These are phyloP conservation scores for Geothlypis trichas DNA, from an alignment of 2,113 vertebrate genomes.

Conservation along the genomic window DNA sequence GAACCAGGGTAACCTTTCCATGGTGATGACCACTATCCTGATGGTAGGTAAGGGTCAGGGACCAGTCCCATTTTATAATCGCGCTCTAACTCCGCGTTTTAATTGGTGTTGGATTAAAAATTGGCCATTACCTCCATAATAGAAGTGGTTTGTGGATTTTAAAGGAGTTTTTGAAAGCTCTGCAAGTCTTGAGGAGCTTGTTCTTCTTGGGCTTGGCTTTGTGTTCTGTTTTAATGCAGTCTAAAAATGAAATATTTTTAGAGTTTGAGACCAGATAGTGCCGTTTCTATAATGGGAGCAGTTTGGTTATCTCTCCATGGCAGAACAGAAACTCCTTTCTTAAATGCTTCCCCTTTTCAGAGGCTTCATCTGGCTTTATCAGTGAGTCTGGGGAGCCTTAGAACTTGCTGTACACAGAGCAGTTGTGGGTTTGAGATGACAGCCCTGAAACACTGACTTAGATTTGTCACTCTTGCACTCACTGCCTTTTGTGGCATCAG, in stretches of 20 bases:
- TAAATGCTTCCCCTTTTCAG: background rate
- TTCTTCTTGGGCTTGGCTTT: conserved; percentile 20
- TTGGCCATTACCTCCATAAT: background rate
- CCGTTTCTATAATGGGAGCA: background rate
- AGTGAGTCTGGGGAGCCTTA: background rate
- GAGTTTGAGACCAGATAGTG: conserved; percentile 7
- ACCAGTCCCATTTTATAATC: conserved; percentile 43
- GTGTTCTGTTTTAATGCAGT: background rate
- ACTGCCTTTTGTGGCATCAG: background rate
- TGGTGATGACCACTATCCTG: conserved; percentile 69
- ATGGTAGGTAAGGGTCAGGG: conserved; percentile 72
- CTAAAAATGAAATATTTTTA: background rate
- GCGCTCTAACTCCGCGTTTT: background rate
- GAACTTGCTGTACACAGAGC: background rate
- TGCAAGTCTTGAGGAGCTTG: background rate
- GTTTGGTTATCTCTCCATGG: background rate
- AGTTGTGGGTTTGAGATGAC: background rate
- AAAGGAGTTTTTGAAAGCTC: conserved; percentile 19
- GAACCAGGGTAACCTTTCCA: conserved; percentile 81
- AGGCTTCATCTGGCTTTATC: background rate
- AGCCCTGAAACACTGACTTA: background rate
- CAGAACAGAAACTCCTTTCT: background rate
- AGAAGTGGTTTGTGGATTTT: background rate
- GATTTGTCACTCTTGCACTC: background rate
- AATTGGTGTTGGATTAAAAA: conserved; percentile 37